Conservation (phyloP, 1,140 invertebrate species). For the Diorhabda sublineata region DNA sequence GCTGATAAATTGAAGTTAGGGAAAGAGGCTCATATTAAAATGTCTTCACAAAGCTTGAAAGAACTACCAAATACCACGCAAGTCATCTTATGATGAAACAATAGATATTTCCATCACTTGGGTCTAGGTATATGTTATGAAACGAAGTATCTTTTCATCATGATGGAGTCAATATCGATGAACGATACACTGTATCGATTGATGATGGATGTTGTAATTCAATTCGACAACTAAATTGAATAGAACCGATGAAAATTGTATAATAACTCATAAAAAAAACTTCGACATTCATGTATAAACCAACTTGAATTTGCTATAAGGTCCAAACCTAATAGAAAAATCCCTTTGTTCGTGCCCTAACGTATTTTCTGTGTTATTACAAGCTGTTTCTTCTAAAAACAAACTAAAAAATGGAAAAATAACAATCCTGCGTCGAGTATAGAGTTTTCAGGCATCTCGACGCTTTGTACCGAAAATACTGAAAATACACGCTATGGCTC, state of each 20-base stretch:
- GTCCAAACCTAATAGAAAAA: slow-evolving; percentile 6
- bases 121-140: too few species aligned
- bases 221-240: too few species aligned
- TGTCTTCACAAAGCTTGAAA: too few species aligned
- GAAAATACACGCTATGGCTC: background rate
- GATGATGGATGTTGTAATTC: too few species aligned
- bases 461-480: slow-evolving; percentile 20
- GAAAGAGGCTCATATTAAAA: too few species aligned
- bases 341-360: background rate
- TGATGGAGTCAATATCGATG: too few species aligned
- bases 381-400: slow-evolving; percentile 35
- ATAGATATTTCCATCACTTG: too few species aligned
- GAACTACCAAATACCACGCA: too few species aligned
- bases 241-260: background rate
- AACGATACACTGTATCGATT: too few species aligned
- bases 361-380: slow-evolving; percentile 28
- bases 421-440: slow-evolving; percentile 23
- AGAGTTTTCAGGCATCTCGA: slow-evolving; percentile 1
- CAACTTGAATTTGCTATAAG: slow-evolving; percentile 23
- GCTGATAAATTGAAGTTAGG: too few species aligned
- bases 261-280: background rate
- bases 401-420: slow-evolving; percentile 37
- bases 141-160: too few species aligned
- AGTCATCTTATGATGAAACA: too few species aligned
- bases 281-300: slow-evolving; percentile 9